Percentiles rank a stretch among this genome's conserved stretches.
phyloP scores from a whole-genome alignment of 2,888 invertebrate genomes.

The Scaptomyza flava region DNA sequence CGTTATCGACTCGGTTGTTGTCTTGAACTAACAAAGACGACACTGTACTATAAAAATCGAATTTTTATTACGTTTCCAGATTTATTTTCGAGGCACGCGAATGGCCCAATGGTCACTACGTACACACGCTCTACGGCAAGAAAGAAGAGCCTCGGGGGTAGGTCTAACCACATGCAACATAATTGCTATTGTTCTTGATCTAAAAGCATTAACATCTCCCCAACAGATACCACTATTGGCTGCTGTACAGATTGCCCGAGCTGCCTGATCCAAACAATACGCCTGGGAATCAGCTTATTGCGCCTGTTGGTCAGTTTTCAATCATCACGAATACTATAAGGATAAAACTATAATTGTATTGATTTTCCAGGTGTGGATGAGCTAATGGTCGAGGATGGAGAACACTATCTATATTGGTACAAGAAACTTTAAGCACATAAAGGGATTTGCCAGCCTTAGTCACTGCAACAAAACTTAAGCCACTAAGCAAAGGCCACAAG shows the following conservation, averaged over 20 bases:
- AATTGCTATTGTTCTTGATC: too few species aligned
- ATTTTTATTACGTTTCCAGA: slow-evolving; percentile 75
- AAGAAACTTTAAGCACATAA: slow-evolving; percentile 90
- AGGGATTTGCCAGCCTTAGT: slow-evolving; percentile 65
- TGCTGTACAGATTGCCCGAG: slow-evolving; percentile 92
- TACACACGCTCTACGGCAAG: slow-evolving; percentile 90
- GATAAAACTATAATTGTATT: background rate
- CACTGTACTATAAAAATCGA: too few species aligned
- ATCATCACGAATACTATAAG: background rate
- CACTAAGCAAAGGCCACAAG: slow-evolving; percentile 44
- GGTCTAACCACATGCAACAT: slow-evolving; percentile 5
- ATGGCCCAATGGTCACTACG: slow-evolving; percentile 97
- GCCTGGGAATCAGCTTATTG: slow-evolving; percentile 94
- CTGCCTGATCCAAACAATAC: slow-evolving; percentile 92
- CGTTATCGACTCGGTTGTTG: too few species aligned
- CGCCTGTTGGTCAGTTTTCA: slow-evolving; percentile 90
- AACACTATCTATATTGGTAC: slow-evolving; percentile 96
- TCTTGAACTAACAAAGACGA: too few species aligned
- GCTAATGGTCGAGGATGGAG: slow-evolving; percentile 93
- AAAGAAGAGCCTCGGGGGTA: slow-evolving; percentile 84
- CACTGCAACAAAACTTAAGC: slow-evolving; percentile 46
- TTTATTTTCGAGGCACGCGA: slow-evolving; percentile 92
- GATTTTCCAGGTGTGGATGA: slow-evolving; percentile 90
- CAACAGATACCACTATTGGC: slow-evolving; percentile 93
- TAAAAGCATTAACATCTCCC: too few species aligned